A percentile compares a stretch with the other conserved stretches of the same genome.
Evolutionary conservation across 2,113 vertebrate genomes (phyloP).

Genomic region (Sinocyclocheilus anshuiensis): DNA sequence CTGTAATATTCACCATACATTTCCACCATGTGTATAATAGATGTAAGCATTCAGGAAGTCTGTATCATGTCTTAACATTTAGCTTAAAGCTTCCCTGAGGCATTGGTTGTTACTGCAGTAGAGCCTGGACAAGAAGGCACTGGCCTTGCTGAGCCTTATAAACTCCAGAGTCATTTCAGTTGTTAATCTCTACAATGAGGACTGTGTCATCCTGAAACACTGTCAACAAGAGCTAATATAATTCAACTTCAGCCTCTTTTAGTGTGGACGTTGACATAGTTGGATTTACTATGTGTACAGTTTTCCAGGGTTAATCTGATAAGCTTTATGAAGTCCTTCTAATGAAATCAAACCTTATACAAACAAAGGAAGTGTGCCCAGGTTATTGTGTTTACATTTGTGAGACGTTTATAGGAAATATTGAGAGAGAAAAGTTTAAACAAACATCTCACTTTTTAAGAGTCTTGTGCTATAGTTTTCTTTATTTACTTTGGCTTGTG

Average conservation of each 20-base stretch:
- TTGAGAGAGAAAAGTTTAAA: background rate
- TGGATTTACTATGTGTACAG: conserved; percentile 12
- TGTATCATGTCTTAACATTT: conserved; percentile 6
- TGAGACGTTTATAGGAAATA: conserved; percentile 10
- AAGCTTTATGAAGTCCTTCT: conserved; percentile 8
- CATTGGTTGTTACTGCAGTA: conserved; percentile 9
- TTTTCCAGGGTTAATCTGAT: conserved; percentile 21
- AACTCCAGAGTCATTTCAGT: conserved; percentile 40
- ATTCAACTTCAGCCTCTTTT: background rate
- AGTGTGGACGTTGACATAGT: conserved; percentile 35
- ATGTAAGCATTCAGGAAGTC: background rate
- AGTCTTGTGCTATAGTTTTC: background rate
- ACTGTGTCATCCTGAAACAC: background rate
- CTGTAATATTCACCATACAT: background rate
- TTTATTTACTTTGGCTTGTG: background rate
- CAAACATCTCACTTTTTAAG: background rate
- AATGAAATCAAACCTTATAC: conserved; percentile 26
- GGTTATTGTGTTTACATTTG: conserved; percentile 24
- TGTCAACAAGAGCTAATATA: background rate
- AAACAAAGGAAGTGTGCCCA: conserved; percentile 37
- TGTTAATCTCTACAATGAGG: conserved; percentile 32
- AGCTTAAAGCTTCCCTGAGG: conserved; percentile 22
- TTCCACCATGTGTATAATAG: background rate
- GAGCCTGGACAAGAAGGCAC: conserved; percentile 11
- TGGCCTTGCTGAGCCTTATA: background rate